Conservation (phyloP, 92 coral and sea anemone genomes). For the Siderastrea radians region DNA sequence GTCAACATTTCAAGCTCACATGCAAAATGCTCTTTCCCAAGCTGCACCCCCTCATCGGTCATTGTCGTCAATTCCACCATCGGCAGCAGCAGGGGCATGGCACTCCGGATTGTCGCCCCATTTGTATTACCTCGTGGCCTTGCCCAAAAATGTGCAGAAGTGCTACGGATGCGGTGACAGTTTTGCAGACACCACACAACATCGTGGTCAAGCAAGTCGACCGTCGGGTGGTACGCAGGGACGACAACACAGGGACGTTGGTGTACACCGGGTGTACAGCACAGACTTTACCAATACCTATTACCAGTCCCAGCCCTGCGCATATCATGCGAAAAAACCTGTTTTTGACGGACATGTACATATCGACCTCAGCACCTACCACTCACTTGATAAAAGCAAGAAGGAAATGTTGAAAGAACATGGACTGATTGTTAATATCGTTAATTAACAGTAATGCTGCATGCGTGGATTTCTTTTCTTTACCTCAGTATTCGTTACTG, state of each 20-base stretch:
- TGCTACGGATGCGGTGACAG: constrained; percentile 58
- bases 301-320: no score
- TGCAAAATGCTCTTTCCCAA: neutral
- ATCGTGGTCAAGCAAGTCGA: neutral
- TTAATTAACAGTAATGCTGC: no score
- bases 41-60: constrained; percentile 4
- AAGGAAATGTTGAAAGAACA: no score
- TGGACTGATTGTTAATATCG: no score
- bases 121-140: neutral
- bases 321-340: no score
- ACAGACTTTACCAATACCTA: no score
- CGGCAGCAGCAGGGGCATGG: neutral
- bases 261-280: constrained; percentile 8
- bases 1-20: neutral
- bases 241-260: neutral
- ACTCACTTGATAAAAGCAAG: no score
- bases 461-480: no score
- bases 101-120: no score
- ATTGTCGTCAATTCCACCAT: neutral
- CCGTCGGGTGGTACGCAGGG: constrained; percentile 5
- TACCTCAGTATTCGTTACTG: no score
- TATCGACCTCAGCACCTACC: no score
- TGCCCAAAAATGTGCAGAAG: constrained; percentile 34
- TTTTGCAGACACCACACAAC: neutral
- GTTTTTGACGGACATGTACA: no score